A percentile compares a stretch with the other conserved stretches of the same genome.
These are phyloP conservation scores for Ptychoptera contaminata DNA, from an alignment of 2,888 invertebrate genomes.

Conservation along the genomic window DNA sequence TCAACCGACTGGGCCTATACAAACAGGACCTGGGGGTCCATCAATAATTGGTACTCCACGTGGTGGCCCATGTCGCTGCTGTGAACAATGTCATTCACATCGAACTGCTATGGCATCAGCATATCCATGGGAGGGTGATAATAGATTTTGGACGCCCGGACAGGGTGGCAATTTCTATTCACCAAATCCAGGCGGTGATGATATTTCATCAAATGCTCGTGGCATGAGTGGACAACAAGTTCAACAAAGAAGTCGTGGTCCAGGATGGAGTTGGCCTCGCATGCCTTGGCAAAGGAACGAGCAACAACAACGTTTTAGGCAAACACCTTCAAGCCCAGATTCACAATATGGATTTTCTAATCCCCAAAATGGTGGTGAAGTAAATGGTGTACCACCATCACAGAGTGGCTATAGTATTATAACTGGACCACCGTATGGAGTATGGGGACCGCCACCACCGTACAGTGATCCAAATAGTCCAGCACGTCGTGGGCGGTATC, in stretches of 20 bases:
- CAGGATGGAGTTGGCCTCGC: slow-evolving; percentile 54
- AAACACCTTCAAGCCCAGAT: slow-evolving; percentile 55
- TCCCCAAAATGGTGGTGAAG: slow-evolving; percentile 15
- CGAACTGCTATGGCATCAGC: slow-evolving; percentile 39
- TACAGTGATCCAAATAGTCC: slow-evolving; percentile 69
- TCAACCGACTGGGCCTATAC: slow-evolving; percentile 24
- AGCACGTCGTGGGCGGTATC: slow-evolving; percentile 36
- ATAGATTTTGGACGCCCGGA: slow-evolving; percentile 40
- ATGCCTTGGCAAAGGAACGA: slow-evolving; percentile 52
- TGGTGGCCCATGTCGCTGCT: slow-evolving; percentile 43
- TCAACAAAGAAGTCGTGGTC: slow-evolving; percentile 17
- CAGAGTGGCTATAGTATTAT: slow-evolving; percentile 40
- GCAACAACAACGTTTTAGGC: slow-evolving; percentile 34
- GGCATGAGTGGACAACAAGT: slow-evolving; percentile 21
- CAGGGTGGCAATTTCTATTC: slow-evolving; percentile 69
- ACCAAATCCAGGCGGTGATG: slow-evolving; percentile 57
- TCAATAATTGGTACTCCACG: slow-evolving; percentile 29
- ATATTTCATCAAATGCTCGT: slow-evolving; percentile 14
- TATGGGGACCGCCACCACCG: slow-evolving; percentile 83
- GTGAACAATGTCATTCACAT: slow-evolving; percentile 45
- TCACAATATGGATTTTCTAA: slow-evolving; percentile 66
- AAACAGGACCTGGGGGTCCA: slow-evolving; percentile 19
- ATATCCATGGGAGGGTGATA: slow-evolving; percentile 40
- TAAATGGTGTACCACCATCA: slow-evolving; percentile 14
- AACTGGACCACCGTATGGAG: slow-evolving; percentile 37